phyloP scores from a whole-genome alignment of 2,797 vertebrate species.

The Danio choprae region DNA sequence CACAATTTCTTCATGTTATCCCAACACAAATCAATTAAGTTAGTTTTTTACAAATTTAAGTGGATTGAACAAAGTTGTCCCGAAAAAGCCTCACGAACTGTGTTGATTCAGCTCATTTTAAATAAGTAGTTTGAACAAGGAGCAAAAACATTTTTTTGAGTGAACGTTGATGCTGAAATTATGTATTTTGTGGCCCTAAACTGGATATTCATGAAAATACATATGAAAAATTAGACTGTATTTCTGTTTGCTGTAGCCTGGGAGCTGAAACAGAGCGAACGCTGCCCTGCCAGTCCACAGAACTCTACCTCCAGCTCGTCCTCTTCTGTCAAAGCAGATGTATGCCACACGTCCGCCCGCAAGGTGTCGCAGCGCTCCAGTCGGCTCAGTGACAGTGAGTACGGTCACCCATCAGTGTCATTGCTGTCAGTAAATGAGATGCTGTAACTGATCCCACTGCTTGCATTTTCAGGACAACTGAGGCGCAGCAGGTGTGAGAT shows the following conservation, averaged over 20 bases:
- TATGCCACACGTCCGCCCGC: constrained; percentile 81
- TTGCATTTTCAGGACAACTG: constrained; percentile 85
- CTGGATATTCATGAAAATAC: background rate
- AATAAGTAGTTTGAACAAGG: too few species aligned
- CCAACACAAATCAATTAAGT: too few species aligned
- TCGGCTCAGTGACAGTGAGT: constrained; percentile 89
- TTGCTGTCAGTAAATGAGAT: constrained; percentile 15
- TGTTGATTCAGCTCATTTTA: too few species aligned
- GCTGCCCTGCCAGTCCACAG: constrained; percentile 74
- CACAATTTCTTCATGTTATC: too few species aligned
- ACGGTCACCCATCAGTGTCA: constrained; percentile 21
- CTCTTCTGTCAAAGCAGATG: constrained; percentile 80
- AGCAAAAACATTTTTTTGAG: too few species aligned
- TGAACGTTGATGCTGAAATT: too few species aligned
- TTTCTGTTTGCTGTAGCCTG: constrained; percentile 68
- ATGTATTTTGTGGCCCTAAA: too few species aligned
- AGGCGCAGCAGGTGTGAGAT: constrained; percentile 92
- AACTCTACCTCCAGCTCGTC: constrained; percentile 76
- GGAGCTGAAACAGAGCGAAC: constrained; percentile 80
- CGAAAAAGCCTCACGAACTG: too few species aligned
- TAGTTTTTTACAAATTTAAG: too few species aligned
- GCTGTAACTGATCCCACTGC: constrained; percentile 5
- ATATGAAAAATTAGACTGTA: background rate
- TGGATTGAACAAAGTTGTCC: too few species aligned
- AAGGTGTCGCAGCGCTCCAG: constrained; percentile 89